Percentiles rank a stretch among this genome's conserved stretches.
phyloP scores from a whole-genome alignment of 1,140 invertebrate species.

The Rhopalosiphum padi region DNA sequence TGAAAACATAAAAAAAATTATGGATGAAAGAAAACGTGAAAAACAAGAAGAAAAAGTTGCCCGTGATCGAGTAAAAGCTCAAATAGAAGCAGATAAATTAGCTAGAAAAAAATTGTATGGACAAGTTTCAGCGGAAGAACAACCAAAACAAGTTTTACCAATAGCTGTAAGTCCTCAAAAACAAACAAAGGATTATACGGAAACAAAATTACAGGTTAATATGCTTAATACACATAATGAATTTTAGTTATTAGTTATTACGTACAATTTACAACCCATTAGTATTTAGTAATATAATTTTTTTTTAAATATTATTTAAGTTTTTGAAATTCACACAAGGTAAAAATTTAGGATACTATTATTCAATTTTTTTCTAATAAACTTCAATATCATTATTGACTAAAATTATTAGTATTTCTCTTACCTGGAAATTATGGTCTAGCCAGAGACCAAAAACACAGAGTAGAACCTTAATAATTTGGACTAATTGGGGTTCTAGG shows the following conservation, averaged over 20 bases:
- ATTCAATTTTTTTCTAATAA: background rate
- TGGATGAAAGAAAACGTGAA: slow-evolving; percentile 83
- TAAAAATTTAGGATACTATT: background rate
- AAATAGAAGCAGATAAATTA: slow-evolving; percentile 88
- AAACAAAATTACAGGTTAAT: slow-evolving; percentile 73
- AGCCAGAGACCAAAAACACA: background rate
- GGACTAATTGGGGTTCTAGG: too few relatives aligned
- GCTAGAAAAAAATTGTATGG: slow-evolving; percentile 76
- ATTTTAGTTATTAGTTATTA: background rate
- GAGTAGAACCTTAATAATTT: too few relatives aligned
- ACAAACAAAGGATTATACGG: slow-evolving; percentile 67
- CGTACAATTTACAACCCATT: background rate
- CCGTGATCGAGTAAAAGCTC: slow-evolving; percentile 76
- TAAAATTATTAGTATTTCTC: background rate
- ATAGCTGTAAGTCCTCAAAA: slow-evolving; percentile 62
- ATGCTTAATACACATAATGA: background rate
- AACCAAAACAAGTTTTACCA: slow-evolving; percentile 60
- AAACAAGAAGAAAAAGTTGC: slow-evolving; percentile 87
- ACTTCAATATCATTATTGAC: background rate
- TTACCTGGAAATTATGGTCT: background rate
- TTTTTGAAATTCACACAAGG: background rate
- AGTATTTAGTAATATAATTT: background rate
- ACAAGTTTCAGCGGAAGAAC: slow-evolving; percentile 22
- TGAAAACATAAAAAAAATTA: slow-evolving; percentile 87
- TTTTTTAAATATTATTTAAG: background rate